phyloP scores from a whole-genome alignment of 2,113 vertebrate genomes.

The Campylomormyrus tamandua region DNA sequence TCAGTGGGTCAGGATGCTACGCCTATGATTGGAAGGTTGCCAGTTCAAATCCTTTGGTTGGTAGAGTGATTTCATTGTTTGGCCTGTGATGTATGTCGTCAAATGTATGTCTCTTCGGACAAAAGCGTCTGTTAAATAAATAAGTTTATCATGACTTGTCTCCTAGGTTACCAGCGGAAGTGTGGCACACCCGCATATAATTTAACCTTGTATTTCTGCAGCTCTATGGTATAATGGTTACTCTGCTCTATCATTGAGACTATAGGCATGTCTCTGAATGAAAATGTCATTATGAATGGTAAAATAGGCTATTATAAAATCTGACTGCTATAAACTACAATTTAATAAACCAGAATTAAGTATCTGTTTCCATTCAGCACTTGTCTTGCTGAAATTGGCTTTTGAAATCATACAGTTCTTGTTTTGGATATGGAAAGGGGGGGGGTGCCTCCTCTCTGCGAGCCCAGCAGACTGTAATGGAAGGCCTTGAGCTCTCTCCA shows the following conservation, averaged over 20 bases:
- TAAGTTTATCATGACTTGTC: background rate
- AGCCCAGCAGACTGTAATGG: slow-evolving; percentile 16
- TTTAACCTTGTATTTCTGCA: background rate
- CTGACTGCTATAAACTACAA: background rate
- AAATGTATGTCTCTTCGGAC: background rate
- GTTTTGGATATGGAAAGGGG: background rate
- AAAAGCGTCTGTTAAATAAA: background rate
- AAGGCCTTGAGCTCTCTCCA: slow-evolving; percentile 27
- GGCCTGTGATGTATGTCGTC: background rate
- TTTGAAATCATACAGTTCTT: background rate
- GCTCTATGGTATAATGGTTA: background rate
- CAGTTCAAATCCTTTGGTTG: background rate
- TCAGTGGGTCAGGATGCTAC: background rate
- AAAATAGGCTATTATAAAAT: background rate
- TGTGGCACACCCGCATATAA: background rate
- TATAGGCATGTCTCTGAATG: background rate
- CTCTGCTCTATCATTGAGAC: background rate
- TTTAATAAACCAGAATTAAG: background rate
- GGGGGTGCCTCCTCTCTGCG: background rate
- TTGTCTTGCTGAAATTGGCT: background rate
- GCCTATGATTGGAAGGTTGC: background rate
- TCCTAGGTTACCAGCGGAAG: background rate
- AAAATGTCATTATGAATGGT: background rate
- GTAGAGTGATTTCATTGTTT: background rate
- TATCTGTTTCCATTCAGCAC: background rate